Evolutionary conservation across 2,888 invertebrate species (phyloP).

Genomic region (Venusia cambrica): DNA sequence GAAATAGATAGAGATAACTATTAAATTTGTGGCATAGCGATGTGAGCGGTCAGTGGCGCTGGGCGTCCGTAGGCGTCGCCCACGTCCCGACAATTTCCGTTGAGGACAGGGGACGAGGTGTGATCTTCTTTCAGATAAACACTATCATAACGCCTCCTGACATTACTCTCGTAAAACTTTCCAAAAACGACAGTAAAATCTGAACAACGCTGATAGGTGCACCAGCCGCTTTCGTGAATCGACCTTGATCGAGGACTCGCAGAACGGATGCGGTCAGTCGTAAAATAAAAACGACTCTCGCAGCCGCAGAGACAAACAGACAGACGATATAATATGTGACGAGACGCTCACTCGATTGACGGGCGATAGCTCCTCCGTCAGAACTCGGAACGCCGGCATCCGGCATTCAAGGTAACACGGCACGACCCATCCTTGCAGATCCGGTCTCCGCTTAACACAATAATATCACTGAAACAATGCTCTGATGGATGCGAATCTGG

Average conservation of each 20-base stretch:
- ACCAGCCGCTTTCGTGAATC: conserved; percentile 38
- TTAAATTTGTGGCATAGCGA: conserved; percentile 58
- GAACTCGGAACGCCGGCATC: conserved; percentile 73
- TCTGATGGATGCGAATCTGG: conserved; percentile 2
- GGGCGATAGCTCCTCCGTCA: conserved; percentile 71
- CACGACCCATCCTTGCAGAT: conserved; percentile 71
- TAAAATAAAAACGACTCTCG: conserved; percentile 71
- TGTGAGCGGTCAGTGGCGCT: conserved; percentile 58
- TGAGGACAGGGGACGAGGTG: conserved; percentile 51
- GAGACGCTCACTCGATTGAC: conserved; percentile 73
- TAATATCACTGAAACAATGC: conserved; percentile 13
- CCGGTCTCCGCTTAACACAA: conserved; percentile 47
- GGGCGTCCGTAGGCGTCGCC: conserved; percentile 67
- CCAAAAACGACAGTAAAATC: conserved; percentile 21
- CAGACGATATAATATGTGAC: conserved; percentile 66
- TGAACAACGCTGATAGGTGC: conserved; percentile 41
- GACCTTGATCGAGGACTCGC: conserved; percentile 69
- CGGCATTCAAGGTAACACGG: no score
- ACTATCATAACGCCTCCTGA: conserved; percentile 20
- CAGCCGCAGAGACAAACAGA: conserved; percentile 65
- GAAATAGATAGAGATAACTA: conserved; percentile 60
- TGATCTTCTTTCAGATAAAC: conserved; percentile 27
- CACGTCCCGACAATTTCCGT: conserved; percentile 67
- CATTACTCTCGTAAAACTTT: conserved; percentile 25
- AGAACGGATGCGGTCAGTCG: conserved; percentile 70